Evolutionary conservation across 1,140 invertebrate genomes (phyloP), one percentile per base, ranked within the genome.

Genomic region (Oryctes rhinoceros): DNA sequence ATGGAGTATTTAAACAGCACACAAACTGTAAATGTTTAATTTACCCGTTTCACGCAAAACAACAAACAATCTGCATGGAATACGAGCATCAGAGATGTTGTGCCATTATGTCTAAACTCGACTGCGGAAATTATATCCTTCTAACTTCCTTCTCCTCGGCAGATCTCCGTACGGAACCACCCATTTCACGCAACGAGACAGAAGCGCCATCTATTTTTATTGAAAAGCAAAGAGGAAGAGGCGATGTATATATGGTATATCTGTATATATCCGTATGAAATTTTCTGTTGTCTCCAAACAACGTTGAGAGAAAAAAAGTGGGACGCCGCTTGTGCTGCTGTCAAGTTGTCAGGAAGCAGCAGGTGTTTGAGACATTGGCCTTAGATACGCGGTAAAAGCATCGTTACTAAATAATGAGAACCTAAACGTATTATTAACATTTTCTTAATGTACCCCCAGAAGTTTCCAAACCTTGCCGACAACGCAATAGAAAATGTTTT

Each of bases 331-430:
- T 37, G 65, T 24, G 24, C 24, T 24, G 65, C 65, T 71, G 65
- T 71, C 65, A 71, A 71, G 20, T 35, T 71, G 65, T 71, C 65
- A 71, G 65, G 35, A 20, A 71, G 65, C 65, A 71, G 65, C 65
- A 71, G 65, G 65, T 71, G 65, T 71, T 37, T 71, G 65, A 71
- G 65, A 71, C 65, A 47, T 76, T 76, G 37, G 35, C 75, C 75
- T 76, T 49, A 78, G 81, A 82, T 80, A 79, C 81, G 82, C 80
- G 84, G 84, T 85, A 85, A 85, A 85, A 85, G 85, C 85, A 83
- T 85, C 85, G 83, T 85, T 83, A 85, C 85, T 85, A 85, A 85
- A 85, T 85, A 85, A 85, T 85, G 84, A 83, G 81, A 79, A 65
- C 76, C 80, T 81, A 82, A 71, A 30, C 65, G 20, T 80, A 78